Evolutionary conservation across 1,140 invertebrate genomes (phyloP).

Genomic region (Marisa cornuarietis): DNA sequence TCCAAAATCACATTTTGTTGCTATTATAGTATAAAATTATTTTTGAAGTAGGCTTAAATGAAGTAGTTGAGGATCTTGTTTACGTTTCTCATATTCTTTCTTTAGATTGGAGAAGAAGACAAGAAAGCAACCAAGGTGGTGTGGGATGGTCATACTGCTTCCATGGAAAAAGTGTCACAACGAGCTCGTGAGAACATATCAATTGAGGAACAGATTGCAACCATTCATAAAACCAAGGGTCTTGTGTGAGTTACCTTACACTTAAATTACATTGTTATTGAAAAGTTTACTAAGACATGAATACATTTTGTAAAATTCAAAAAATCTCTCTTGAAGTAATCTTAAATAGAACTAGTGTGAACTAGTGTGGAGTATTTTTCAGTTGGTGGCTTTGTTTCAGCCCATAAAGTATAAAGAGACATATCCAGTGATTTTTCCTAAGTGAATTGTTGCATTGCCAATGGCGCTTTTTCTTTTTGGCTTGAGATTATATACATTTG

Average conservation of each 20-base stretch:
- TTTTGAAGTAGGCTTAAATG: no score
- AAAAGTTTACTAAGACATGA: no score
- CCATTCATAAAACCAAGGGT: conserved; percentile 94
- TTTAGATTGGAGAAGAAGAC: conserved; percentile 87
- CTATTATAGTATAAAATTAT: not conserved
- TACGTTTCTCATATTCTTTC: not conserved
- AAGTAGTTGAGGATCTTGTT: no score
- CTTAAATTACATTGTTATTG: not conserved
- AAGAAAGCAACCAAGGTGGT: conserved; percentile 81
- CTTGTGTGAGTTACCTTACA: conserved; percentile 70
- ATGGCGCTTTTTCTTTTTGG: no score
- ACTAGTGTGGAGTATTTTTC: not conserved
- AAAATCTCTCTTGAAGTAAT: no score
- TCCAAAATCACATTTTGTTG: not conserved
- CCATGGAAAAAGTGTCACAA: conserved; percentile 73
- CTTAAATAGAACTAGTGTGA: not conserved
- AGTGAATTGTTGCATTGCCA: no score
- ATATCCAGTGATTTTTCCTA: no score
- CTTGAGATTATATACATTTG: no score
- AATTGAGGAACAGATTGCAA: conserved; percentile 95
- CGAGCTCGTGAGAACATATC: conserved; percentile 96
- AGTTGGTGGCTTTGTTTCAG: no score
- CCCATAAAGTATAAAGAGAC: no score
- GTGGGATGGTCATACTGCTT: conserved; percentile 97
- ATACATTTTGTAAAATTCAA: no score